Percentiles rank a stretch among this genome's conserved stretches.
These are phyloP conservation scores for Oscarella lobularis DNA, from an alignment of 37 sponge, comb jelly and placozoan species.

Conservation along the genomic window DNA sequence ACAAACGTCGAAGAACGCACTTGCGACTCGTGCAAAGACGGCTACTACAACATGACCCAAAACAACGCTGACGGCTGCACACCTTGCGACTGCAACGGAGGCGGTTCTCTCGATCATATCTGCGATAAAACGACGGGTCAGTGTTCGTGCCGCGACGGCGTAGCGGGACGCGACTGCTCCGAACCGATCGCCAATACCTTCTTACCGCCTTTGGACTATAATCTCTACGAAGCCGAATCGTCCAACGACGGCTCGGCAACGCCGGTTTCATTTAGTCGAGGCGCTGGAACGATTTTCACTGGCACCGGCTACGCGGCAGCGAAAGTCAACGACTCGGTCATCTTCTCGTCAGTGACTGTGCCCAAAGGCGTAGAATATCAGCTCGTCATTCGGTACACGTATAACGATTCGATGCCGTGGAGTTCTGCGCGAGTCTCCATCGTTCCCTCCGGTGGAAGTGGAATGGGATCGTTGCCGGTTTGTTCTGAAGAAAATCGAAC, in stretches of 20 bases:
- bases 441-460: neutral
- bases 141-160: slow-evolving; percentile 13
- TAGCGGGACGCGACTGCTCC: slow-evolving; percentile 8
- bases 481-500: slow-evolving; percentile 8
- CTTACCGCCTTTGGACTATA: slow-evolving; percentile 4
- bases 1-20: slow-evolving; percentile 48
- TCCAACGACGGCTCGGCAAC: neutral
- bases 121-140: slow-evolving; percentile 6
- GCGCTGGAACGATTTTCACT: neutral
- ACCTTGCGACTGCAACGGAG: slow-evolving; percentile 48
- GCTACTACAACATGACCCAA: slow-evolving; percentile 28
- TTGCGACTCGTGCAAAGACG: slow-evolving; percentile 48
- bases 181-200: slow-evolving; percentile 2
- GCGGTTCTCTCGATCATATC: slow-evolving; percentile 3
- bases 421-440: neutral
- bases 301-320: neutral
- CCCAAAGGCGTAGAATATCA: neutral
- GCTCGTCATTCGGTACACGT: slow-evolving; percentile 4
- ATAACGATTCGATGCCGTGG: slow-evolving; percentile 4
- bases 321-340: neutral
- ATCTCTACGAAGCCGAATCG: neutral
- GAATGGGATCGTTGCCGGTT: neutral
- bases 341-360: neutral
- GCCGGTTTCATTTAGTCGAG: neutral
- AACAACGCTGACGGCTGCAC: slow-evolving; percentile 19